Percentiles rank a stretch among this genome's conserved stretches.
These are phyloP conservation scores for Calephelis virginiensis DNA, from an alignment of 1,140 invertebrate genomes.

Conservation along the genomic window DNA sequence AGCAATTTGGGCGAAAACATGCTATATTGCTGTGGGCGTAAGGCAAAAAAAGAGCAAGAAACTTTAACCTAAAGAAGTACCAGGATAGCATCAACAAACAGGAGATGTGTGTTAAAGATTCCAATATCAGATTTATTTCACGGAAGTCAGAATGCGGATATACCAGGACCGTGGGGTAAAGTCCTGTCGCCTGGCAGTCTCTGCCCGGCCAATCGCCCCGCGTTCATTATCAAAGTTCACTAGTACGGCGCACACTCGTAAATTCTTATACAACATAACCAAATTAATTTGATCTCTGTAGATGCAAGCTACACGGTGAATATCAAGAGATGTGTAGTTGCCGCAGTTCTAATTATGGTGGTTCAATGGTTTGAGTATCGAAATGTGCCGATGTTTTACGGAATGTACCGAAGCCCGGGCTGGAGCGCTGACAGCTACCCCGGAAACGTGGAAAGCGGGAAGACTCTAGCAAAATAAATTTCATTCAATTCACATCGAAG, in stretches of 20 bases:
- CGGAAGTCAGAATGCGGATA: slow-evolving; percentile 54
- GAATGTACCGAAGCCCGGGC: slow-evolving; percentile 51
- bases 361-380: slow-evolving; percentile 41
- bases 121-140: slow-evolving; percentile 33
- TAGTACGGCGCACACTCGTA: slow-evolving; percentile 52
- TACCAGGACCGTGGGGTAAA: slow-evolving; percentile 36
- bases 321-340: neutral
- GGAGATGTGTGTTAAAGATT: slow-evolving; percentile 31
- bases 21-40: neutral
- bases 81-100: slow-evolving; percentile 36
- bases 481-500: neutral
- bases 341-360: slow-evolving; percentile 43
- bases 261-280: slow-evolving; percentile 30
- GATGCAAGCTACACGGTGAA: slow-evolving; percentile 7
- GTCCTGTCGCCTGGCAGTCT: slow-evolving; percentile 38
- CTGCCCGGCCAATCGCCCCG: slow-evolving; percentile 56
- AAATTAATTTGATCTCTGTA: slow-evolving; percentile 19
- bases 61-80: slow-evolving; percentile 30
- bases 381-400: slow-evolving; percentile 45
- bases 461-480: slow-evolving; percentile 24
- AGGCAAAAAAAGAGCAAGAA: slow-evolving; percentile 13
- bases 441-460: slow-evolving; percentile 44
- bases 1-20: neutral
- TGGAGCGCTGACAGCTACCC: slow-evolving; percentile 58
- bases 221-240: slow-evolving; percentile 77